Percentiles rank a stretch among this genome's conserved stretches.
phyloP scores from a whole-genome alignment of 2,797 vertebrate genomes.

The Catamblyrhynchus diadema region DNA sequence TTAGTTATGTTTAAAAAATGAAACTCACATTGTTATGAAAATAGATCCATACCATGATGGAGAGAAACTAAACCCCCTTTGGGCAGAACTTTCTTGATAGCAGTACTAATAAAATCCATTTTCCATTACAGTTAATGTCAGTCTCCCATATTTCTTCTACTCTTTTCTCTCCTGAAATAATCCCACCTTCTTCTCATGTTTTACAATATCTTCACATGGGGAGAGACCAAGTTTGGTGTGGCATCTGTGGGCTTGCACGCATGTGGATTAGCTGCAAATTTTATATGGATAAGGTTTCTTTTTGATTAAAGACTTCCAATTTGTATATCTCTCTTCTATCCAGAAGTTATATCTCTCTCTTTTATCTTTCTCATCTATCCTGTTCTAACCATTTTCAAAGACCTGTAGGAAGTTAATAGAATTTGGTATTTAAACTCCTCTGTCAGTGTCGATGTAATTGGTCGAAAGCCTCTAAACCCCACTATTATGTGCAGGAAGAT shows the following conservation, averaged over 20 bases:
- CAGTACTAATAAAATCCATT: neutral
- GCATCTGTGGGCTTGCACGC: neutral
- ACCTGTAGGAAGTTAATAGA: neutral
- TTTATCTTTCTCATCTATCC: neutral
- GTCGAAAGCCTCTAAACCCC: neutral
- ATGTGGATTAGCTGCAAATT: neutral
- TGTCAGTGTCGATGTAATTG: neutral
- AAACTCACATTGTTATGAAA: neutral
- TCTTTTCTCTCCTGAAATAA: neutral
- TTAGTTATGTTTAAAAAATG: neutral
- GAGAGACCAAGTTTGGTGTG: neutral
- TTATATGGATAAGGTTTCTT: neutral
- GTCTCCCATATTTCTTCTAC: neutral
- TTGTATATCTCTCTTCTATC: neutral
- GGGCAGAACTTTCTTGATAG: neutral
- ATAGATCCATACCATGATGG: neutral
- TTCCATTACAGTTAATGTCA: neutral
- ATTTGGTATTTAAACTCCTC: neutral
- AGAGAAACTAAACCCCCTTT: neutral
- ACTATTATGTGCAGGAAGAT: neutral
- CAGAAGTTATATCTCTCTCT: neutral
- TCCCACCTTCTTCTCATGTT: neutral
- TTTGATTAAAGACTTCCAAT: neutral
- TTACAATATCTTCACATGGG: neutral
- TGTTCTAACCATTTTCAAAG: neutral